Evolutionary conservation across 1,140 invertebrate genomes (phyloP).

Genomic region (Orussus abietinus): DNA sequence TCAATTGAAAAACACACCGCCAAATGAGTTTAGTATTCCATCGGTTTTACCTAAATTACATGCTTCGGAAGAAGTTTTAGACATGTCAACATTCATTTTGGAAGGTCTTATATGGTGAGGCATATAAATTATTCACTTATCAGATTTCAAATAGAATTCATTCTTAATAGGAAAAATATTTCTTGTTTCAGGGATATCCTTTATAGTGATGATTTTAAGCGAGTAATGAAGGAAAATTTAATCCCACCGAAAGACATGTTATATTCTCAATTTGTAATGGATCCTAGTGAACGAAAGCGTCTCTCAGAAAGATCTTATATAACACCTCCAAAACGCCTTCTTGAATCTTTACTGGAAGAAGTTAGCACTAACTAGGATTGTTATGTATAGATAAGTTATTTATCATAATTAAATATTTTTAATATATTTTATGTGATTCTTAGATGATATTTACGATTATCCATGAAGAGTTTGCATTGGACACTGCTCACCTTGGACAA

Average conservation of each 20-base stretch:
- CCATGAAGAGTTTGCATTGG: conserved; percentile 34
- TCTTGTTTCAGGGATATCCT: conserved; percentile 34
- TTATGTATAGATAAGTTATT: conserved; percentile 1
- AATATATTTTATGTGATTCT: conserved; percentile 13
- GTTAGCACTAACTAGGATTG: conserved; percentile 16
- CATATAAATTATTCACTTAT: conserved; percentile 7
- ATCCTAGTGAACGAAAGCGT: conserved; percentile 16
- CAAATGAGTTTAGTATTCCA: conserved; percentile 13
- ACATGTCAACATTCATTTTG: conserved; percentile 23
- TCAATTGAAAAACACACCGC: conserved; percentile 24
- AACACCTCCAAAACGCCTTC: conserved; percentile 17
- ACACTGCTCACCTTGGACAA: conserved; percentile 24
- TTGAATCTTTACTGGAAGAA: conserved; percentile 26
- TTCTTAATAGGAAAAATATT: conserved; percentile 4
- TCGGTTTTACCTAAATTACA: not conserved
- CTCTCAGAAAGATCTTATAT: conserved; percentile 24
- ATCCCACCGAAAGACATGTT: conserved; percentile 15
- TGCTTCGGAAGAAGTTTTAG: conserved; percentile 11
- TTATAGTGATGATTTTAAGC: conserved; percentile 21
- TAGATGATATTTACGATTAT: conserved; percentile 34
- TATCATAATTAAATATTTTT: conserved; percentile 1
- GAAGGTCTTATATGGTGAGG: conserved; percentile 34
- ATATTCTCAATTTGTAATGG: conserved; percentile 30
- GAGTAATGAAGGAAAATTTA: conserved; percentile 18
- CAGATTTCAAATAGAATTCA: conserved; percentile 6